Evolutionary conservation across 2,797 vertebrate genomes (phyloP), one percentile per base, ranked within the genome.

Genomic region (Mycteria americana): DNA sequence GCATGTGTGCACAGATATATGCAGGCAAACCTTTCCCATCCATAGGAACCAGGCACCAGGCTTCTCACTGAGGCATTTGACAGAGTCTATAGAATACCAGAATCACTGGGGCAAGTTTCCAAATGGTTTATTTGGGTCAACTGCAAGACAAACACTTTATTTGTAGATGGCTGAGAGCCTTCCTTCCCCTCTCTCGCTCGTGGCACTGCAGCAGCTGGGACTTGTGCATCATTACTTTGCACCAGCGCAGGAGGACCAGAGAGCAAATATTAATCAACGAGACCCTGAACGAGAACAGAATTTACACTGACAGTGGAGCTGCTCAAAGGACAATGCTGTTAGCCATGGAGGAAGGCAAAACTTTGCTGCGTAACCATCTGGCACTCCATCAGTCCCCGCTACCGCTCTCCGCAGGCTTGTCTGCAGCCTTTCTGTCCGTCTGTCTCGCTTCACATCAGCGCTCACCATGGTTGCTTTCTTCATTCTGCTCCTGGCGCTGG

Each of bases 101-200:
- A 70, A 72, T 85, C 75, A 62, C 37, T 5, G 11, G 35, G 68
- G 18, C 18, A 30, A 18, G 16, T 68, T 92, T 88, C 83, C 64
- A 74, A 72, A 30, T 22, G 6, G 23, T 45, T 89, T 70, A 12
- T 50, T 79, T 70, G n/a, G 22, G 30, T 78, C 37, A 94, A 74
- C 60, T 80, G 60, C n/a, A 62, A 87, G 84, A 17, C 37, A 73
- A 77, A 73, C 13, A 2, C 25, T 72, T 68, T 18, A 25, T 60
- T 67, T 92, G 16, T 67, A 46, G 37, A 7, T 51, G 33, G 13
- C 60, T 31, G 59, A 60, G 27, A 82, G 41, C 22, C 30, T 84
- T 27, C 45, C 25, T 46, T 72, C 33, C 19, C 18, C 1, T 31
- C 15, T 35, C n/a, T 82, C 0, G 0, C 48, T 67, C 0, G 0